Evolutionary conservation across 2,113 vertebrate genomes (phyloP), one percentile per base, ranked within the genome.

Genomic region (Platycercus adscitus): DNA sequence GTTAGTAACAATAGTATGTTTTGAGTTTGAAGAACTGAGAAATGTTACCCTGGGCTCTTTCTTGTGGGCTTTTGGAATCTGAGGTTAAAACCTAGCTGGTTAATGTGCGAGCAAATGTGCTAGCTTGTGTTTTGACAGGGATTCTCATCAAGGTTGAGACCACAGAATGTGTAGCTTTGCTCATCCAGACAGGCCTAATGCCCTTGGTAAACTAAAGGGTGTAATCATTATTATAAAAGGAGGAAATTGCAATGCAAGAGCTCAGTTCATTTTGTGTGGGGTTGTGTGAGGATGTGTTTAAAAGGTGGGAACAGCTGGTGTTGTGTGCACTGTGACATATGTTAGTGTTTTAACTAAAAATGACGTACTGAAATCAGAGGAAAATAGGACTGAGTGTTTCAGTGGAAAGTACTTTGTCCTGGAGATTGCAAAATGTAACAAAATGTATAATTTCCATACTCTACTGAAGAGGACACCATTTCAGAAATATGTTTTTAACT

Each of bases 211-310:
- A 37, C 39, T 81, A 14, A 90, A 88, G n/a, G 19, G 24, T 33
- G 5, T 70, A 73, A 80, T 87, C 6, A 8, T 83, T 80, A n/a
- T 69, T 69, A 19, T 56, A 68, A 78, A 91, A 24, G 0, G 4
- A 64, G 70, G 50, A 65, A 88, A 81, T 35, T 23, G 13, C 31
- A 56, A 33, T 60, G 63, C 14, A 60, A 28, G 90, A 76, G 25
- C 53, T 69, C 35, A 63, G 14, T 14, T 86, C 0, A 0, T 9
- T 9, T 50, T 78, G 20, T 0, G 0, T 24, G 69, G 73, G 64
- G 56, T 50, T 78, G 20, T 0, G 0, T 24, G 69, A 65, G 68
- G 56, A 14, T 81, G 14, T 0, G 3, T 70, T 73, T 49, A 23
- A 26, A 82, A 77, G 49, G 35, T 81, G 47, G 47, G 29, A 90